These are phyloP conservation scores for Sus scrofa DNA, from an alignment of 2,113 vertebrate genomes.

Conservation along the genomic window DNA sequence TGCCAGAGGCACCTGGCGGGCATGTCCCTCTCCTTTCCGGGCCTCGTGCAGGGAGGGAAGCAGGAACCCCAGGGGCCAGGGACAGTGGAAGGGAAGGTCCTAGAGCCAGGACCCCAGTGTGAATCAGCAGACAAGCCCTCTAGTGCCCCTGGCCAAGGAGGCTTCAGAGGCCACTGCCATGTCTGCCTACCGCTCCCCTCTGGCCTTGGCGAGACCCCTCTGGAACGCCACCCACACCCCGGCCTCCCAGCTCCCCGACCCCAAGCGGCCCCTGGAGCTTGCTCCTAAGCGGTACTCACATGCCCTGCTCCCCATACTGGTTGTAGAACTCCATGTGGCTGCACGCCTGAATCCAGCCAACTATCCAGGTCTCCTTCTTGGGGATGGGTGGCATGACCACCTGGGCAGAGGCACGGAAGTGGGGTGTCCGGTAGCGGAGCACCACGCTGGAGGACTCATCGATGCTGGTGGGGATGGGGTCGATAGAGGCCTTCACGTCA, in stretches of 20 bases:
- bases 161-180: neutral
- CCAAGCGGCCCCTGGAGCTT: neutral
- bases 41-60: neutral
- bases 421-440: constrained; percentile 97
- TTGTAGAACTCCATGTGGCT: constrained; percentile 99
- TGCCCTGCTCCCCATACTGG: constrained; percentile 96
- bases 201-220: neutral
- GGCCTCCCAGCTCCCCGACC: neutral
- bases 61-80: neutral
- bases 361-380: constrained; percentile 96
- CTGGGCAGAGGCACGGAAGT: constrained; percentile 97
- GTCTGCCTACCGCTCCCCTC: neutral
- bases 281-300: constrained; percentile 91
- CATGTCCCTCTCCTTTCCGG: neutral
- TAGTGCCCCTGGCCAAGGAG: neutral
- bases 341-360: constrained; percentile 99
- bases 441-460: constrained; percentile 98
- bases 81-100: neutral
- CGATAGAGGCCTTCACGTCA: constrained; percentile 97
- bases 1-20: constrained; percentile 53
- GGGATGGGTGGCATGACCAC: constrained; percentile 95
- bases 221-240: accelerated
- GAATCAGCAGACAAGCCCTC: neutral
- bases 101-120: neutral
- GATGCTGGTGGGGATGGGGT: constrained; percentile 96